Conservation (phyloP, 1,140 invertebrate genomes). For the Lamellibrachia luymesi region DNA sequence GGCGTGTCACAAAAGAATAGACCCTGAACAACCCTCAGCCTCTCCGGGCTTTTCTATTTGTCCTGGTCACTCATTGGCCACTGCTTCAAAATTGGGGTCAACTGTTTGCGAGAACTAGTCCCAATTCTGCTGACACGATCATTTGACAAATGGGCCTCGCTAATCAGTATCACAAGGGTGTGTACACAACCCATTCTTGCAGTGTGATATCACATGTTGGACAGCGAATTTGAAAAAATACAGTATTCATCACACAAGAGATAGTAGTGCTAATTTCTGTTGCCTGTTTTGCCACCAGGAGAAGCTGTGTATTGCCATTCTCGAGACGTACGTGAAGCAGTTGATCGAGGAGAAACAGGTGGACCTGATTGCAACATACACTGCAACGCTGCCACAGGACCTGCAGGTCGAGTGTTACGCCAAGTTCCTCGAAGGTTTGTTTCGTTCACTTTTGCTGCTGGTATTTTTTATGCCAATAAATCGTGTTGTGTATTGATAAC, state of each 20-base stretch:
- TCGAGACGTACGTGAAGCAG: constrained; percentile 71
- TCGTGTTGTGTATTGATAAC: neutral
- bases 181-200: too few species aligned
- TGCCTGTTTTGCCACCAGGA: constrained; percentile 58
- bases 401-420: constrained; percentile 78
- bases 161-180: too few species aligned
- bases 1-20: too few species aligned
- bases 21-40: too few species aligned
- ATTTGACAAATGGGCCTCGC: too few species aligned
- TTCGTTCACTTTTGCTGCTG: neutral
- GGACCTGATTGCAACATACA: constrained; percentile 80
- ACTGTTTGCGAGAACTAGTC: too few species aligned
- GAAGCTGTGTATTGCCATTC: constrained; percentile 70
- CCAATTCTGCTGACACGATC: too few species aligned
- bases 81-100: too few species aligned
- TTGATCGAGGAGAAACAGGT: constrained; percentile 73
- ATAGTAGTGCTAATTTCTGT: neutral
- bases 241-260: neutral
- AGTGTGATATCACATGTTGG: too few species aligned
- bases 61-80: too few species aligned
- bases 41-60: too few species aligned
- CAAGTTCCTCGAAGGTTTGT: constrained; percentile 68
- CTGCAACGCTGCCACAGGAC: constrained; percentile 69
- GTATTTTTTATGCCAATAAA: neutral
- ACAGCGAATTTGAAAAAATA: neutral